Conservation (phyloP, 2,797 vertebrate genomes). For the Pipistrellus nathusii region DNA sequence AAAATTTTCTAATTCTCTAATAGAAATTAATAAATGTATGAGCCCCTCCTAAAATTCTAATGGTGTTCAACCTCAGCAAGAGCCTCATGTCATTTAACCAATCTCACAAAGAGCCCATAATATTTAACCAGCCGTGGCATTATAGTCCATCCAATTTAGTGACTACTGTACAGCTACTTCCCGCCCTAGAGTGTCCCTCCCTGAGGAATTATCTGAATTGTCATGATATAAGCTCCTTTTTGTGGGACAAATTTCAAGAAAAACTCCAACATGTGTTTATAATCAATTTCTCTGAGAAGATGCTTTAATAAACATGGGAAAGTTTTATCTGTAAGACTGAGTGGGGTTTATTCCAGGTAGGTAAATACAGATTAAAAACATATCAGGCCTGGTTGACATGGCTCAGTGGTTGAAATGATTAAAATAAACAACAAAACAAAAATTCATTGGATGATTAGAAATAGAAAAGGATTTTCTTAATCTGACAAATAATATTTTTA, state of each 20-base stretch:
- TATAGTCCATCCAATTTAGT: not conserved
- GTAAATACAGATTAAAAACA: not conserved
- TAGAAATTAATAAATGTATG: not conserved
- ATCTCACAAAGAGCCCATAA: not conserved
- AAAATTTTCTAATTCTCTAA: conserved; percentile 26
- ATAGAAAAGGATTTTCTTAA: not conserved
- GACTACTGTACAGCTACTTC: not conserved
- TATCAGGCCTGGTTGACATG: too few species aligned
- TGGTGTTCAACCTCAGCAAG: not conserved
- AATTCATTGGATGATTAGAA: not conserved
- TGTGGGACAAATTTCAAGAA: not conserved
- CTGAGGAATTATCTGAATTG: not conserved
- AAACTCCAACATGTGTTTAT: not conserved
- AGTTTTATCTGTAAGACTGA: not conserved
- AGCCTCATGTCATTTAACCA: not conserved
- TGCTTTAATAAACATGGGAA: not conserved
- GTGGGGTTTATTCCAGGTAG: not conserved
- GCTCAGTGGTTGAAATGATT: not conserved
- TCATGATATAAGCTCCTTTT: not conserved
- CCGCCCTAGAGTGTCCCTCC: not conserved
- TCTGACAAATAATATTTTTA: not conserved
- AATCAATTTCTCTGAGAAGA: not conserved
- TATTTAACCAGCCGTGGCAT: not conserved
- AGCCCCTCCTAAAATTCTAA: not conserved
- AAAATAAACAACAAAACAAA: not conserved